Evolutionary conservation across 2,113 vertebrate genomes (phyloP), one percentile per base, ranked within the genome.

Genomic region (Terrapene triunguis): DNA sequence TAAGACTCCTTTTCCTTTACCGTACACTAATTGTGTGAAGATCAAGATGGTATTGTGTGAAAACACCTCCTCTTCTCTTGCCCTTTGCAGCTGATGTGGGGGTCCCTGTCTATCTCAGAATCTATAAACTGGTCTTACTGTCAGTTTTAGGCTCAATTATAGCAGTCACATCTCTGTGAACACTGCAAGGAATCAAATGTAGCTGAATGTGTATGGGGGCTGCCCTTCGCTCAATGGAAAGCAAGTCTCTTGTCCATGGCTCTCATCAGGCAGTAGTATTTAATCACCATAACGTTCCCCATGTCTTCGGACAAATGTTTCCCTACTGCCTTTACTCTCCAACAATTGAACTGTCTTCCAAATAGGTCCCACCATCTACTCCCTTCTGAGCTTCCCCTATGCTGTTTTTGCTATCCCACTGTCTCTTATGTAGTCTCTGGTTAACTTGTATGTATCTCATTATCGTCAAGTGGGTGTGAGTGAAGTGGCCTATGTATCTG

Each of bases 11-110:
- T 0, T 25, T 6, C 5, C 44, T 62, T 50, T 48, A 29, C 62
- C 19, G 80, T 1, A 47, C 51, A 2, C 22, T 35, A 12, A 72
- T 51, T 19, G 10, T 38, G 17, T 10, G 0, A 0, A 57, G 80
- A 47, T 95, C 79, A 62, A 80, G 76, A 35, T 32, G 32, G 13
- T 57, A 53, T 35, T 2, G 88, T 88, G 54, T 27, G 89, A 94
- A 79, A 93, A 89, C 89, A 59, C 79, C 65, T 19, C 59, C 6
- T 62, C 59, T 24, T 38, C 65, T 38, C 38, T 13, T 44, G 21
- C 62, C 35, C 62, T 35, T 16, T 69, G 29, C 62, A n/a, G 8
- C 35, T 69, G 32, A n/a, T 0, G 35, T n/a, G n/a, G n/a, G n/a
- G n/a, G 35, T 38, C n/a, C 19, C 38, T 38, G 16, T 62, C 29